Base-by-base conservation (phyloP, 2,113 vertebrate species). In the Drymodes brunneopygia region DNA sequence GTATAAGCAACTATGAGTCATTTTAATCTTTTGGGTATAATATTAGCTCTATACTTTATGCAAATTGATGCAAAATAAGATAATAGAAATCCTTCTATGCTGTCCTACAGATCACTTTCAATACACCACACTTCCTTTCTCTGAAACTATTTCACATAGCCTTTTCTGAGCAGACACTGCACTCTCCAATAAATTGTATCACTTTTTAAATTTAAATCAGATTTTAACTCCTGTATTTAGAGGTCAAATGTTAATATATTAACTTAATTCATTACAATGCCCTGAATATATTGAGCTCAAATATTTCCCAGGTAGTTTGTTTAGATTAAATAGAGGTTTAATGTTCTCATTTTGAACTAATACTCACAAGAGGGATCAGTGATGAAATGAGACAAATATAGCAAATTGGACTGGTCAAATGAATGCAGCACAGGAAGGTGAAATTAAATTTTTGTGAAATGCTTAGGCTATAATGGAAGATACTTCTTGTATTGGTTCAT, bases 241-340 rank as follows among this genome's bases (percentile, higher is more conserved):
- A 86, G 61, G 61, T 62, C 69, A 94, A 89, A 88, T 51, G 48
- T 74, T 95, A 94, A 71, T 47, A 44, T 44, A 67, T 60, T 91
- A 88, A 67, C 60, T 66, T 81, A 79, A 81, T 81, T 87, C 51
- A 84, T 86, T 92, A 71, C 53, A 75, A 48, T 72, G 69, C 31
- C 48, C 33, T 65, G 64, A 77, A 91, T 75, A 92, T 24, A 65
- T 4, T 75, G 48, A 81, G 69, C n/a, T 92, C 60, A 81, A 89
- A 40, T 61, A 81, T 75, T 91, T 95, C 83, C 48, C 65, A 87
- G 28, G 53, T 91, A 88, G 65, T 79, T 81, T 91, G 65, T 92
- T 95, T 91, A 87, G 83, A 79, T 91, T 91, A 91, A 65, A 83
- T 42, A 56, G 65, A 89, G 20, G 40, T 64, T 93, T 79, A 92